These are phyloP conservation scores for Macroteleia sp. DNA, from an alignment of 2,888 invertebrate species.

Conservation along the genomic window DNA sequence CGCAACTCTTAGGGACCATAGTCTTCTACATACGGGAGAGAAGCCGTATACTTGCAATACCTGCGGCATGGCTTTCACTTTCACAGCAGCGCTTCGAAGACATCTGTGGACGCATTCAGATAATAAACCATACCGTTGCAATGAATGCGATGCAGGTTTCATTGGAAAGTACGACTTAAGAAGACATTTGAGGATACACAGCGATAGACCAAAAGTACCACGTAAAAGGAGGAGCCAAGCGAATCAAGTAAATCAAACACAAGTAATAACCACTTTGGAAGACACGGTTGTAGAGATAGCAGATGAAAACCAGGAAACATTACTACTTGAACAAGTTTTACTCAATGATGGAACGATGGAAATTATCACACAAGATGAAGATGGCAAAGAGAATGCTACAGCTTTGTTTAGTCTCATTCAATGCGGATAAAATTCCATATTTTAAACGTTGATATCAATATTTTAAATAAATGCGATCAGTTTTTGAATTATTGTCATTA, in stretches of 20 bases:
- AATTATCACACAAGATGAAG: conserved; percentile 73
- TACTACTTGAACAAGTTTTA: conserved; percentile 76
- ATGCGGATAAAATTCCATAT: conserved; percentile 74
- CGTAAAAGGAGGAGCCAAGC: conserved; percentile 64
- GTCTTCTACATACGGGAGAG: conserved; percentile 79
- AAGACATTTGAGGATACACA: conserved; percentile 79
- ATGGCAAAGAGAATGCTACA: conserved; percentile 80
- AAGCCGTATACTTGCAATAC: conserved; percentile 80
- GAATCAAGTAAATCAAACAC: conserved; percentile 54
- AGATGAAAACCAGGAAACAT: conserved; percentile 66
- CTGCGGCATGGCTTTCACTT: conserved; percentile 80
- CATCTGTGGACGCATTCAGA: conserved; percentile 79
- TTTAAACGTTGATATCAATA: too few relatives aligned
- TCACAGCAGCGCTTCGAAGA: conserved; percentile 79
- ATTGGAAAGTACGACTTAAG: conserved; percentile 80
- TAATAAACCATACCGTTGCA: conserved; percentile 79
- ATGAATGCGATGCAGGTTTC: conserved; percentile 77
- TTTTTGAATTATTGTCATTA: too few relatives aligned
- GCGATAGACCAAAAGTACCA: conserved; percentile 68
- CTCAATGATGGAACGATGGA: conserved; percentile 73
- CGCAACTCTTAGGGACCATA: conserved; percentile 80
- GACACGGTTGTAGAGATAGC: conserved; percentile 54
- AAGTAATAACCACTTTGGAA: conserved; percentile 40
- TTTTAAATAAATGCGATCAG: too few relatives aligned
- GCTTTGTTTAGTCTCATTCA: conserved; percentile 78